These are phyloP conservation scores for Heloderma charlesbogerti DNA, from an alignment of 2,113 vertebrate genomes.

Conservation along the genomic window DNA sequence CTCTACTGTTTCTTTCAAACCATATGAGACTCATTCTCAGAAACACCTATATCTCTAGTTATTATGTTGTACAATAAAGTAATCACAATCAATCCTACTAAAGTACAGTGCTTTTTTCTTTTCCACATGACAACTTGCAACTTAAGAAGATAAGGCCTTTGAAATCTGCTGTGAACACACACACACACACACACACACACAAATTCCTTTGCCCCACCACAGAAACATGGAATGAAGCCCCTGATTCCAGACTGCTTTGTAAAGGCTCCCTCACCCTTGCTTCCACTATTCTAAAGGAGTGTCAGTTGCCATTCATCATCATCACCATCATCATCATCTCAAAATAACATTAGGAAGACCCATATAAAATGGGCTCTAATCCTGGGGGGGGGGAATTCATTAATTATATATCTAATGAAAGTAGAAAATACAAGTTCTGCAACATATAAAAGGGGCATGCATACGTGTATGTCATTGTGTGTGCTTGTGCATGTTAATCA, in stretches of 20 bases:
- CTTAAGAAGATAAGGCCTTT: not conserved
- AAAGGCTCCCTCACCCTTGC: too few relatives aligned
- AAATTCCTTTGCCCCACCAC: not conserved
- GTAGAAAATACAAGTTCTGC: too few relatives aligned
- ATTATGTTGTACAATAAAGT: not conserved
- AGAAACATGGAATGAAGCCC: not conserved
- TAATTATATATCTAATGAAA: too few relatives aligned
- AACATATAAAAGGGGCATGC: too few relatives aligned
- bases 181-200: not conserved
- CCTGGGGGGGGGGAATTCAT: too few relatives aligned
- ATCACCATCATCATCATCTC: not conserved
- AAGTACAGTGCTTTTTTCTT: not conserved
- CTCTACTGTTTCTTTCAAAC: not conserved
- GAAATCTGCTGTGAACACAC: not conserved
- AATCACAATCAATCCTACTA: not conserved
- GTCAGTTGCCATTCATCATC: too few relatives aligned
- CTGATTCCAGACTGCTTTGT: not conserved
- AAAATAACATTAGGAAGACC: not conserved
- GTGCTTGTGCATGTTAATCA: too few relatives aligned
- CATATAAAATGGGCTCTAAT: not conserved
- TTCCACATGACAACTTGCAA: not conserved
- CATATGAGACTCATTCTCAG: not conserved
- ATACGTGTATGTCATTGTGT: too few relatives aligned
- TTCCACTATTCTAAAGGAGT: not conserved
- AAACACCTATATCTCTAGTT: not conserved